Conservation (phyloP, 2,888 invertebrate genomes). For the Macrosiphum euphorbiae region DNA sequence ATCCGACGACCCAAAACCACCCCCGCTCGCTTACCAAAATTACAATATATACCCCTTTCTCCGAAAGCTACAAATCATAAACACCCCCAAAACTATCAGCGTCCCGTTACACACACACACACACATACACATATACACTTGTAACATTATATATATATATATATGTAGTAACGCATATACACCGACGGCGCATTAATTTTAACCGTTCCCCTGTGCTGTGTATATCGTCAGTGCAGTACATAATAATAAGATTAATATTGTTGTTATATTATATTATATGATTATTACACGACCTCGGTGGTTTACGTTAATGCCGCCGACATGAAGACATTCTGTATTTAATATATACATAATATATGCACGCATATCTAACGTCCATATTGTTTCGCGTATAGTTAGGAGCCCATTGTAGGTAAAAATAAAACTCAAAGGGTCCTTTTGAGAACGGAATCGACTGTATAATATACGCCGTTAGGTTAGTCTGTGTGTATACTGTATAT, state of each 20-base stretch:
- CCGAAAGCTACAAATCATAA: constrained; percentile 64
- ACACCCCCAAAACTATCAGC: constrained; percentile 60
- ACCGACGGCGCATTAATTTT: constrained; percentile 7
- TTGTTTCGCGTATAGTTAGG: neutral
- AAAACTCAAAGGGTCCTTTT: neutral
- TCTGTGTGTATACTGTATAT: neutral
- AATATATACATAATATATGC: neutral
- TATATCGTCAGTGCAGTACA: neutral
- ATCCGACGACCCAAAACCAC: neutral
- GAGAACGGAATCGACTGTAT: neutral
- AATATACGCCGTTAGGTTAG: neutral
- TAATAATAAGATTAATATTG: constrained; percentile 6
- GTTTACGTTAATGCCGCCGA: neutral
- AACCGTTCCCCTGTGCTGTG: neutral
- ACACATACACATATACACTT: neutral
- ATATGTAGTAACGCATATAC: neutral
- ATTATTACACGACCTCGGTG: neutral
- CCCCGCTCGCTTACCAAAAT: constrained; percentile 32
- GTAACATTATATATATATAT: constrained; percentile 18
- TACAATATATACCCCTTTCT: constrained; percentile 50
- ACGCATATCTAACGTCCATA: neutral
- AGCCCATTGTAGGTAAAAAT: neutral
- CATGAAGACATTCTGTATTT: neutral
- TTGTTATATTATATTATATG: neutral
- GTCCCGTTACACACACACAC: neutral